Conservation (phyloP, 2,113 vertebrate genomes). For the Fulmarus glacialis region DNA sequence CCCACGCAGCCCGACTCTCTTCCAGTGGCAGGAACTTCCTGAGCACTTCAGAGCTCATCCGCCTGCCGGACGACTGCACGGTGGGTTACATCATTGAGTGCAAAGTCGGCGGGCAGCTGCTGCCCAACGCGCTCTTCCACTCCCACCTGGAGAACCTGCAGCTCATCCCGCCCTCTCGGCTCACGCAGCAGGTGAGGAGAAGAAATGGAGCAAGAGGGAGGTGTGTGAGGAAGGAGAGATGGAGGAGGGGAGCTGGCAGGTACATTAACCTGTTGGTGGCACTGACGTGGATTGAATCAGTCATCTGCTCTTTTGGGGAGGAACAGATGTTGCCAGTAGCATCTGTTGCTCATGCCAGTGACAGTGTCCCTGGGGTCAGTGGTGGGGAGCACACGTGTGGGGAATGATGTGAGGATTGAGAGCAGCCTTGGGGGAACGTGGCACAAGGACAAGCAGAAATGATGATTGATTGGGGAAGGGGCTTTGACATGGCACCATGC, state of each 20-base stretch:
- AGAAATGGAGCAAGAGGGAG: background rate
- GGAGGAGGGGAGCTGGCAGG: background rate
- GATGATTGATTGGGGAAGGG: background rate
- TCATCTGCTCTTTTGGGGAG: background rate
- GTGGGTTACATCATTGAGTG: constrained; percentile 92
- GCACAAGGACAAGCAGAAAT: background rate
- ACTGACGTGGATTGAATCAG: background rate
- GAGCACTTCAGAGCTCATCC: constrained; percentile 84
- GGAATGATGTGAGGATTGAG: background rate
- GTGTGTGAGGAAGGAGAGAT: background rate
- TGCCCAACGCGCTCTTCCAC: constrained; percentile 85
- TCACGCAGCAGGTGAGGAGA: constrained; percentile 77
- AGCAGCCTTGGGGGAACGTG: background rate
- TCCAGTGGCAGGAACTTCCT: constrained; percentile 82
- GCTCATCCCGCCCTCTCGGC: constrained; percentile 73
- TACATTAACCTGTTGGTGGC: background rate
- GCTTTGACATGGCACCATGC: background rate
- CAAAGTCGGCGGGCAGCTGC: constrained; percentile 80
- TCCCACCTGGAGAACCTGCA: constrained; percentile 93
- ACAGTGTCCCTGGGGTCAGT: background rate
- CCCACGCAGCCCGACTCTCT: background rate
- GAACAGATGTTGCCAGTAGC: background rate
- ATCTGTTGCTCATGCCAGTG: background rate
- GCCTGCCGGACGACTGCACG: constrained; percentile 90
- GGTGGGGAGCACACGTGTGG: background rate